Base-by-base conservation (phyloP, 1,140 invertebrate species). In the Drosophila ficusphila region DNA sequence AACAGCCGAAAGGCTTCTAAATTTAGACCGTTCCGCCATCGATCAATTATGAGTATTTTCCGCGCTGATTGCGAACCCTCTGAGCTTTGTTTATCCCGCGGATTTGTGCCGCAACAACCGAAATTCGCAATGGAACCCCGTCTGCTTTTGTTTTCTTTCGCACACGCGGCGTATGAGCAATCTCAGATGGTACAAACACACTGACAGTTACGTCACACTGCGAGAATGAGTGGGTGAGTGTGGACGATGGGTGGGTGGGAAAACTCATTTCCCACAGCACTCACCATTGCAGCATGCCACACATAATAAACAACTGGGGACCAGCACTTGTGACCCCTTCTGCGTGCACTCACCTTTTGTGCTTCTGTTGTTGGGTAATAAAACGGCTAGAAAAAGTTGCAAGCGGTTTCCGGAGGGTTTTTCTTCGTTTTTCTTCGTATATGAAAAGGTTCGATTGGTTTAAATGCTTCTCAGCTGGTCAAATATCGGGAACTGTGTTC, bases 121-220 rank as follows among this genome's bases (percentile, higher is more conserved):
- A 44, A 21, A 46, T 39, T 69, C n/a, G 14, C 19, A 27, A 39
- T 27, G 14, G 14, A 38, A n/a, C 47, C 11, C 8, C 19, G 34
- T 46, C 67, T 72, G 47, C 48, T 48, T 74, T 83, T 83, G 46
- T 83, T 83, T 82, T 73, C 44, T 77, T 61, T 60, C 6, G 47
- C 38, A 68, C 38, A 86, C 51, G 67, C 72, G 79, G 81, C 81
- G 81, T 85, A 85, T 85, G 76, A 85, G 81, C 82, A 86, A 85
- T 85, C 49, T 79, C 23, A 12, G 46, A 41, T 31, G 58, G 44
- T 18, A 38, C 70, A 34, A 44, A 46, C 33, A 47, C 31, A 53
- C 39, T 14, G 16, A 49, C 46, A 61, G 81, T 85, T 85, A 86
- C 76, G 83, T 85, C 81, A 85, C 72, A 68, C 7, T 6, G 21